These are phyloP conservation scores for Acanthosepion lycidas DNA, from an alignment of 2,888 invertebrate species.

Conservation along the genomic window DNA sequence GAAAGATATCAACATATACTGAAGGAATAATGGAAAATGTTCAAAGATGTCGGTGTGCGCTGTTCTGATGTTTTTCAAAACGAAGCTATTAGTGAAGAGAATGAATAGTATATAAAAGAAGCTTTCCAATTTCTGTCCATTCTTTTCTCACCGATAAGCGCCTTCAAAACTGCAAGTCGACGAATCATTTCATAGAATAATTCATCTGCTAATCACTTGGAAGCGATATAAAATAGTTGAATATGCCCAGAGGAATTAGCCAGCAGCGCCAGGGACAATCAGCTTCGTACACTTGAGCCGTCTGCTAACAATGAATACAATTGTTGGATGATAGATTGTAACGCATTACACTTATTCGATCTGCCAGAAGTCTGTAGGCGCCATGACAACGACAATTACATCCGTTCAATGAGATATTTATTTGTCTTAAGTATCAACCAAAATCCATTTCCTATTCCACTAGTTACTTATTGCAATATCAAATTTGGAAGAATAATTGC, in stretches of 20 bases:
- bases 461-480: not conserved
- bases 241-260: not conserved
- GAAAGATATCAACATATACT: not conserved
- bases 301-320: not conserved
- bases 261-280: not conserved
- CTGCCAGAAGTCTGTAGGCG: not conserved
- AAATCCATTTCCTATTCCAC: not conserved
- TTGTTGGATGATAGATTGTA: not conserved
- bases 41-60: not conserved
- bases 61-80: not conserved
- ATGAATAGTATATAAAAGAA: not conserved
- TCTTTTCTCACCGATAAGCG: not conserved
- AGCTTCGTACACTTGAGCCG: not conserved
- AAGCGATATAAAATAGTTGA: not conserved
- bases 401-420: not conserved
- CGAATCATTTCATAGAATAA: not conserved
- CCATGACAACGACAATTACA: not conserved
- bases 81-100: not conserved
- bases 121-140: not conserved
- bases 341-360: not conserved
- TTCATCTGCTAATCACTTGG: not conserved
- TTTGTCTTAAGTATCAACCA: not conserved
- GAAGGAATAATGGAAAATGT: not conserved
- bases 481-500: not conserved
- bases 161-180: not conserved